Conservation (phyloP, 2,888 invertebrate genomes). For the Aleiodes alternator region DNA sequence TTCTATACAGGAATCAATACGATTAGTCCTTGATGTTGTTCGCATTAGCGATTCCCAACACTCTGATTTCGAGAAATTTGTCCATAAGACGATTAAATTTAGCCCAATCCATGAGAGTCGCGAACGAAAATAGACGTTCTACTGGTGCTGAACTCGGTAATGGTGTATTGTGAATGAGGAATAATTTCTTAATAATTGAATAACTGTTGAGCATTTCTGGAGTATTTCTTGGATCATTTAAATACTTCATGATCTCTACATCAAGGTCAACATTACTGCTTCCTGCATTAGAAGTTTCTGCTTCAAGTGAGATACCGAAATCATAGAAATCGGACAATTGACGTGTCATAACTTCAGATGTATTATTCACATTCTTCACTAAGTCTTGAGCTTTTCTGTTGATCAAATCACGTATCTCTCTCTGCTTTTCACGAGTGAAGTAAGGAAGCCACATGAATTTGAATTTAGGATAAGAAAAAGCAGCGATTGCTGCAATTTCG, state of each 20-base stretch:
- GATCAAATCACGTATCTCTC: neutral
- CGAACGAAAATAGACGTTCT: slow-evolving; percentile 10
- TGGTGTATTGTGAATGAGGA: slow-evolving; percentile 6
- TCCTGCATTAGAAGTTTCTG: neutral
- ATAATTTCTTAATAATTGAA: slow-evolving; percentile 3
- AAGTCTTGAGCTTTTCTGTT: neutral
- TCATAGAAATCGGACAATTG: slow-evolving; percentile 15
- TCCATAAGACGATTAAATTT: slow-evolving; percentile 1
- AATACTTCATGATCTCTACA: neutral
- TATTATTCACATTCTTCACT: neutral
- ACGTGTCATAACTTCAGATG: neutral
- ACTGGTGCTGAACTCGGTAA: slow-evolving; percentile 18
- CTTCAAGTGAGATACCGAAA: neutral
- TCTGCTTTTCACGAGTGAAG: neutral
- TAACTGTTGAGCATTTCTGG: slow-evolving; percentile 1
- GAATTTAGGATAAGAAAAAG: slow-evolving; percentile 12
- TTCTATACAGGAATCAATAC: neutral
- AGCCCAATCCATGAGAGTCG: slow-evolving; percentile 10
- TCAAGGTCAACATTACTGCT: slow-evolving; percentile 12
- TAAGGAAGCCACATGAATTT: slow-evolving; percentile 8
- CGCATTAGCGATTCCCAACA: slow-evolving; percentile 11
- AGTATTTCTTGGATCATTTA: neutral
- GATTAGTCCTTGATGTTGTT: neutral
- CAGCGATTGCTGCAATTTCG: slow-evolving; percentile 16
- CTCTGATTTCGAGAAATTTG: slow-evolving; percentile 12